Evolutionary conservation across 2,113 vertebrate genomes (phyloP), one percentile per base, ranked within the genome.

Genomic region (Triplophysa tibetana): DNA sequence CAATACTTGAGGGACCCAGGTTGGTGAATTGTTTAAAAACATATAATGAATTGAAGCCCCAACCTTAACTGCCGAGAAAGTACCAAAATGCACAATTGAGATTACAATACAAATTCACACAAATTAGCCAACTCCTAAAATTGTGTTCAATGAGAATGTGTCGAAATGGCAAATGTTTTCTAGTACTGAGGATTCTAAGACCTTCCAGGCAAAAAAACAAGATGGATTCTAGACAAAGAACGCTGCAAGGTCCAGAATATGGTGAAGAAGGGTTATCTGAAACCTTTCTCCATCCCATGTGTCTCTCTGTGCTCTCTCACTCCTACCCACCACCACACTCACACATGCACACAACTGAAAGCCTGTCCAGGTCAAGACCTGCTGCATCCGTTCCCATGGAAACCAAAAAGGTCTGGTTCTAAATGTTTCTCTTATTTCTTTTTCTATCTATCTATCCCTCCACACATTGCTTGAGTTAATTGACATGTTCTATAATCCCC

Each of bases 301-400:
- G 29, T 50, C 21, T 43, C 60, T 63, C 24, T 76, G 23, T 64
- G 21, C 70, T 16, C 14, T 45, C 79, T 80, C 56, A 16, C 7
- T 33, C 64, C 73, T 48, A 63, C 77, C 29, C 64, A 24, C 43
- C 26, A 50, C 6, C n/a, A 38, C 64, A 48, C 63, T 13, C 68
- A 73, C 75, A 56, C 81, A 78, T 69, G 56, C 81, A 69, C 69
- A 89, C 86, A 43, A 85, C 85, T 83, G 80, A 17, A 52, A 85
- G 70, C 83, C 85, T 75, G 76, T 87, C 86, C 84, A 87, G 88
- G 89, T 88, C 85, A 64, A 78, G 88, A 86, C 88, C 58, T 29
- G 79, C 85, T 12, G 54, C 81, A 83, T 70, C 67, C 45, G 85
- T 86, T 82, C 60, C 87, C 86, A 89, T 82, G 78, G 87, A 81